Evolutionary conservation across 2,888 invertebrate genomes (phyloP).

Genomic region (Caenorhabditis zanzibari): DNA sequence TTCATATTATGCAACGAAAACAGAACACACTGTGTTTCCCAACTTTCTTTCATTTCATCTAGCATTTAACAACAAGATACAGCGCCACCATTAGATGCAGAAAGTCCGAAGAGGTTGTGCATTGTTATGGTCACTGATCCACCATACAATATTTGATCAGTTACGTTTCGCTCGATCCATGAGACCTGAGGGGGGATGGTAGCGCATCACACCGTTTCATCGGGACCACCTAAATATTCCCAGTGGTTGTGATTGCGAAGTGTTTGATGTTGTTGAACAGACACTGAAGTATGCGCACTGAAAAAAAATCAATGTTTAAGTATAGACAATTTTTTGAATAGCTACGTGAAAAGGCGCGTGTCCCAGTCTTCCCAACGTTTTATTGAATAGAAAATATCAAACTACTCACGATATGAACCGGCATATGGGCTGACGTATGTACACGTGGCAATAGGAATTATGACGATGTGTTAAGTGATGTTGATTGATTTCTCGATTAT

Average conservation of each 20-base stretch:
- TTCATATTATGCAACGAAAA: conserved; percentile 14
- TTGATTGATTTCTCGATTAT: conserved; percentile 35
- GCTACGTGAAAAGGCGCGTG: too few relatives aligned
- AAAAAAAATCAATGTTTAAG: background rate
- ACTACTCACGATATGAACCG: conserved; percentile 34
- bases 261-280: conserved; percentile 13
- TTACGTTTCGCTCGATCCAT: conserved; percentile 45
- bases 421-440: conserved; percentile 21
- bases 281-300: conserved; percentile 51
- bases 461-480: conserved; percentile 36
- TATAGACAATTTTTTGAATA: too few relatives aligned
- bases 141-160: conserved; percentile 60
- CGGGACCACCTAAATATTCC: conserved; percentile 47
- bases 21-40: conserved; percentile 44
- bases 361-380: too few relatives aligned
- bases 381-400: too few relatives aligned
- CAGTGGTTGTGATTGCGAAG: conserved; percentile 44
- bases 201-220: conserved; percentile 27
- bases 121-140: conserved; percentile 67
- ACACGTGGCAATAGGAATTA: conserved; percentile 19
- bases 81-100: conserved; percentile 64
- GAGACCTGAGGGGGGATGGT: conserved; percentile 51
- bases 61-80: conserved; percentile 53
- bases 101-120: conserved; percentile 64
- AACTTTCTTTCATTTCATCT: conserved; percentile 65